Evolutionary conservation across 1,140 invertebrate genomes (phyloP).

Genomic region (Diorhabda elongata): DNA sequence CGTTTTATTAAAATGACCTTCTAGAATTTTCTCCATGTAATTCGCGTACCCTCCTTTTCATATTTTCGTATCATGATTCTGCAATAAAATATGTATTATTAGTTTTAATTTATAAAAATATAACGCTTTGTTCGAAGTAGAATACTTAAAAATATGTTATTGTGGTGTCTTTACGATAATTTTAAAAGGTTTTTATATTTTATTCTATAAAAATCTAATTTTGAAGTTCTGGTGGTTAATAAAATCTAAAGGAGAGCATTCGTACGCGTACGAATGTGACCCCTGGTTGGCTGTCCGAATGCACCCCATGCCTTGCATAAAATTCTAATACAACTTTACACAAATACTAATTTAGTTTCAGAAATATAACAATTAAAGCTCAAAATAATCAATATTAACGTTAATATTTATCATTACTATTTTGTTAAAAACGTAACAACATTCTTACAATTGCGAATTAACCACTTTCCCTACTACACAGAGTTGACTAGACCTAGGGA

Average conservation of each 20-base stretch:
- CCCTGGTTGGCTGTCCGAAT: neutral
- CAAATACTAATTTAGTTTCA: no score
- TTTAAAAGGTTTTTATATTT: neutral
- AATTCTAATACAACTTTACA: neutral
- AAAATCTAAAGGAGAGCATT: neutral
- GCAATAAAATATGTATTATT: neutral
- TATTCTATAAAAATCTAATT: constrained; percentile 2
- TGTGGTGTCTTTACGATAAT: constrained; percentile 5
- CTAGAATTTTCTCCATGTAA: no score
- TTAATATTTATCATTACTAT: no score
- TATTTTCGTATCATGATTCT: constrained; percentile 5
- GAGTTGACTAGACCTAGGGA: no score
- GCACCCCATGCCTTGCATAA: constrained; percentile 1
- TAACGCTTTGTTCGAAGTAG: neutral
- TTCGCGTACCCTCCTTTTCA: neutral
- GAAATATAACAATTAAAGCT: no score
- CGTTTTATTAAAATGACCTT: no score
- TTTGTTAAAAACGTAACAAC: no score
- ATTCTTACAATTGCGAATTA: no score
- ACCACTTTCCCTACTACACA: neutral
- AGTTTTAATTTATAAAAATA: neutral
- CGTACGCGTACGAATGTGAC: constrained; percentile 3
- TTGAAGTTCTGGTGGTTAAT: neutral
- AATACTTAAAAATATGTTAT: neutral
- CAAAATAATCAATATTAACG: no score